phyloP scores from a whole-genome alignment of 2,888 invertebrate species.

The Leptinotarsa tumamoca region DNA sequence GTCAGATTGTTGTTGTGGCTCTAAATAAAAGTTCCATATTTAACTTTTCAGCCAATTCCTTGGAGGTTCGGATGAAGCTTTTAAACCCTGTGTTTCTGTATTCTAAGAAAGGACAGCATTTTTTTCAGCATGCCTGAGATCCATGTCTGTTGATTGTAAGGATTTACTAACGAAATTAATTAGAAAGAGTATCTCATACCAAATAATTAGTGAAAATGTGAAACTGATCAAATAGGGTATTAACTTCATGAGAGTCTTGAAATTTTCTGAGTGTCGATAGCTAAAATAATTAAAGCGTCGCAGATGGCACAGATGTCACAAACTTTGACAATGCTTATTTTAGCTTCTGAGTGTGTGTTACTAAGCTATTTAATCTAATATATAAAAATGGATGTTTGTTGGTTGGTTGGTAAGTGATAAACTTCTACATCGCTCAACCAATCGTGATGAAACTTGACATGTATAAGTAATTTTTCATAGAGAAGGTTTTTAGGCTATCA shows the following conservation, averaged over 20 bases:
- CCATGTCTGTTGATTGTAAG: neutral
- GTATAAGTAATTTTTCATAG: too few relatives aligned
- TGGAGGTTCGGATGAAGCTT: neutral
- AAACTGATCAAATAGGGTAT: neutral
- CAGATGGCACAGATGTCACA: too few relatives aligned
- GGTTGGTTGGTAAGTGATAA: too few relatives aligned
- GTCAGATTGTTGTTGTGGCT: neutral
- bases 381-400: too few relatives aligned
- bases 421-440: too few relatives aligned
- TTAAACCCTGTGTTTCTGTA: slow-evolving; percentile 2
- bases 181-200: neutral
- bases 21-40: neutral
- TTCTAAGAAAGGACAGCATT: slow-evolving; percentile 18
- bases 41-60: neutral
- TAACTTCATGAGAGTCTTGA: neutral
- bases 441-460: too few relatives aligned
- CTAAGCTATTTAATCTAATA: too few relatives aligned
- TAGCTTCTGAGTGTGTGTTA: too few relatives aligned
- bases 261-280: too few relatives aligned
- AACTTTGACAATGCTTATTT: too few relatives aligned
- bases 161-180: neutral
- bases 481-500: too few relatives aligned
- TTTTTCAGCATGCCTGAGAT: slow-evolving; percentile 1
- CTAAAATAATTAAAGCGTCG: too few relatives aligned
- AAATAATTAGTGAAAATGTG: neutral